Evolutionary conservation across 2,113 vertebrate species (phyloP), one percentile per base, ranked within the genome.

Genomic region (Amazona guildingii): DNA sequence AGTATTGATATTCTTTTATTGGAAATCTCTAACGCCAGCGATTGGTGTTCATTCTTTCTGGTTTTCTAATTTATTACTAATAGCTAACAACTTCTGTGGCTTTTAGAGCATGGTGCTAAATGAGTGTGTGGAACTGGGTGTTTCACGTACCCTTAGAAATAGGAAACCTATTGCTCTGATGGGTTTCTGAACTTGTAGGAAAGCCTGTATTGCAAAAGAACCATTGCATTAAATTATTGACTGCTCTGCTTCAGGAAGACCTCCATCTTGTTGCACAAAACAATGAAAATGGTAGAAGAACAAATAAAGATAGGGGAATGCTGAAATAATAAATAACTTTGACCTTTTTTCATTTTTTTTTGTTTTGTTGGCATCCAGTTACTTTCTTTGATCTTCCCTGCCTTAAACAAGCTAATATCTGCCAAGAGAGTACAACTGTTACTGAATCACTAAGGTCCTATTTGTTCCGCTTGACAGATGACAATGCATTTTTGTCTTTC

Each of bases 241-340:
- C 88, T 88, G 41, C 62, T 73, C 16, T 72, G 73, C 73, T 97
- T 95, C 83, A 92, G 84, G 73, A 96, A 77, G 55, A 67, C 46
- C 64, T 87, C 91, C 90, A 86, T 95, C 88, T 97, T 93, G 90
- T 97, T 95, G 79, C 70, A 91, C 76, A 92, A 95, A 97, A 96
- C 97, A 97, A 94, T 97, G 93, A 86, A 94, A 81, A 92, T 55
- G 61, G 86, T 79, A 73, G 80, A 48, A 86, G 90, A 89, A 91
- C 87, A 95, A 97, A 95, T 83, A 95, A 75, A 97, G 90, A 95
- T 94, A 95, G 70, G 72, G 46, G 74, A 93, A 80, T 86, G 94
- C 93, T 92, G 86, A 94, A 96, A 95, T 95, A 97, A 98, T 96
- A 94, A 97, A 94, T 97, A 97, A 97, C 96, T 93, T 86, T 93